Conservation (phyloP, 1,140 invertebrate genomes). For the Nymphalis io region DNA sequence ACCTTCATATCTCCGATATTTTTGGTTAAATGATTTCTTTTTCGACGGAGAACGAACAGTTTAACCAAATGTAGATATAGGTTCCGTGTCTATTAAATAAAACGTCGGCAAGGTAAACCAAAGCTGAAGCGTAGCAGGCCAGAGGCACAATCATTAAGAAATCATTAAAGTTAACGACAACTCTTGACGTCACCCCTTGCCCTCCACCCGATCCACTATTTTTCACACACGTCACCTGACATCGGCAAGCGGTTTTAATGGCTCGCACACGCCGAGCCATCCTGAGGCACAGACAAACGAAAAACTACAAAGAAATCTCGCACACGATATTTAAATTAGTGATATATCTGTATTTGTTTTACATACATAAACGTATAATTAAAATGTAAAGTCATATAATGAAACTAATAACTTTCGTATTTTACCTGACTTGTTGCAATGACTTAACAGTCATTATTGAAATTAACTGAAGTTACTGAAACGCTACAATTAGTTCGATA, state of each 20-base stretch:
- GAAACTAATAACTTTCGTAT: no score
- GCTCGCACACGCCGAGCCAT: slow-evolving; percentile 25
- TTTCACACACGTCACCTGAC: slow-evolving; percentile 33
- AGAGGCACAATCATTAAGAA: slow-evolving; percentile 72
- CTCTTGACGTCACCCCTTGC: slow-evolving; percentile 40
- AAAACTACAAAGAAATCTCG: slow-evolving; percentile 14
- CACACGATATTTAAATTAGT: slow-evolving; percentile 1
- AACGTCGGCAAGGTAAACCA: slow-evolving; percentile 17
- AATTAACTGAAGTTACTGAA: no score
- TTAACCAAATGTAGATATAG: slow-evolving; percentile 9
- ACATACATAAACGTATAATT: no score
- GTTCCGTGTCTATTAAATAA: background rate
- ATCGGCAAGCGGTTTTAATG: slow-evolving; percentile 36
- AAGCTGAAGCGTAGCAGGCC: slow-evolving; percentile 35
- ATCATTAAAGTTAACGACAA: slow-evolving; percentile 71
- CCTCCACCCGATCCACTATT: slow-evolving; percentile 38
- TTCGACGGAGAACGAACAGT: background rate
- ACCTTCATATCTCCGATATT: background rate
- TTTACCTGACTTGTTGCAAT: no score
- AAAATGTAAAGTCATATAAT: no score
- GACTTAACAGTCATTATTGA: no score
- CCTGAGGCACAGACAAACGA: slow-evolving; percentile 13
- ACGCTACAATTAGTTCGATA: no score
- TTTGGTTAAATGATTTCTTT: background rate
- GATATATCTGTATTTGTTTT: background rate